A percentile compares a stretch with the other conserved stretches of the same genome.
Evolutionary conservation across 2,113 vertebrate species (phyloP).

Genomic region (Alethe diademata): DNA sequence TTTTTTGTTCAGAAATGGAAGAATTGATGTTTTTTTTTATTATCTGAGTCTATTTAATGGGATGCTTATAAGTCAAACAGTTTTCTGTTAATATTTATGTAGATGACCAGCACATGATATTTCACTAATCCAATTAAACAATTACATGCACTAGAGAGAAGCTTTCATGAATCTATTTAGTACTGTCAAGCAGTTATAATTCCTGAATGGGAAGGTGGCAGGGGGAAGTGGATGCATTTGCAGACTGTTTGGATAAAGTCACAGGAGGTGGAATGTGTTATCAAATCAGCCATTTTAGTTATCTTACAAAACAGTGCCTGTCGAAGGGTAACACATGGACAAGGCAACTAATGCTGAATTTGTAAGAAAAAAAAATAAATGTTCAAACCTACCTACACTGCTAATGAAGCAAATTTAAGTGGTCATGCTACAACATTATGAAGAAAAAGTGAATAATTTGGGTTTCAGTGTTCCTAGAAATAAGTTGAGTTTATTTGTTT

Average conservation of each 20-base stretch:
- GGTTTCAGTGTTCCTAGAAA: background rate
- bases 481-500: fast-evolving
- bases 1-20: background rate
- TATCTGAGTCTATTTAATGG: background rate
- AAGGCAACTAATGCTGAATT: background rate
- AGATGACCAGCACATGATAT: background rate
- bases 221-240: background rate
- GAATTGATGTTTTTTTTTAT: background rate
- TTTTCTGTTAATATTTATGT: background rate
- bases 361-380: background rate
- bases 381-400: background rate
- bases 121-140: background rate
- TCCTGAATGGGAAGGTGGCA: background rate
- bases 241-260: background rate
- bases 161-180: background rate
- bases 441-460: background rate
- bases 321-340: fast-evolving
- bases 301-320: background rate
- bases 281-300: background rate
- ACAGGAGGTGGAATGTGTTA: background rate
- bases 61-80: background rate
- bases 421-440: background rate
- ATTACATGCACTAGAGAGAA: background rate
- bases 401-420: background rate
- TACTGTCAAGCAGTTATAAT: background rate